These are phyloP conservation scores for Siniperca knerii DNA, from an alignment of 2,113 vertebrate species.

Conservation along the genomic window DNA sequence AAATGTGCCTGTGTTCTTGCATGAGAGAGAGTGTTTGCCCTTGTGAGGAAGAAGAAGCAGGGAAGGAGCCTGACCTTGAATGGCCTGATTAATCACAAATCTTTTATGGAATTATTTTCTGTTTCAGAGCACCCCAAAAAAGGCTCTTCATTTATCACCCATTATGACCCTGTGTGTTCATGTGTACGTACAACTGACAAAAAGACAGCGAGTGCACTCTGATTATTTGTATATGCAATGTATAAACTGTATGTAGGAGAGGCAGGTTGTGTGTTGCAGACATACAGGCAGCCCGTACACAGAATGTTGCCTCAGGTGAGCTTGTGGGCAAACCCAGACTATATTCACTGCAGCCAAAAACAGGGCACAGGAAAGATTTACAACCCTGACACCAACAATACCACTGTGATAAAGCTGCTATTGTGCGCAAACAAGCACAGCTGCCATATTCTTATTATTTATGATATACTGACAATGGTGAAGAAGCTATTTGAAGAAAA, in stretches of 20 bases:
- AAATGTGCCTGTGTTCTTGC: conserved; percentile 37
- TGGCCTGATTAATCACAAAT: conserved; percentile 79
- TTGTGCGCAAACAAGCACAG: conserved; percentile 47
- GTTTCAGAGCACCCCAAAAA: conserved; percentile 69
- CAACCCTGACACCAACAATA: conserved; percentile 46
- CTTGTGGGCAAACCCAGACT: conserved; percentile 50
- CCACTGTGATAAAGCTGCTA: conserved; percentile 30
- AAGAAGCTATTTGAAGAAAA: conserved; percentile 63
- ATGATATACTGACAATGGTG: conserved; percentile 62
- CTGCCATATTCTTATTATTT: conserved; percentile 61
- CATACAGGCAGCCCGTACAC: conserved; percentile 2
- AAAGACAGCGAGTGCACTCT: conserved; percentile 4
- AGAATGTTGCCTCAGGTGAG: conserved; percentile 57
- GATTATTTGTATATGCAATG: conserved; percentile 40
- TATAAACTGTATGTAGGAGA: conserved; percentile 5
- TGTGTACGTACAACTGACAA: conserved; percentile 4
- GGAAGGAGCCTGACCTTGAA: conserved; percentile 78
- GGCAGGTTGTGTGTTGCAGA: conserved; percentile 8
- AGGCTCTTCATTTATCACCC: conserved; percentile 72
- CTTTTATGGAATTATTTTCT: conserved; percentile 82
- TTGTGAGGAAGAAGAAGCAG: conserved; percentile 27
- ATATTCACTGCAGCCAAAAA: conserved; percentile 36
- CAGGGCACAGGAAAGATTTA: conserved; percentile 51
- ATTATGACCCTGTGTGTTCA: conserved; percentile 45
- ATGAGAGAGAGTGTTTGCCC: conserved; percentile 8